These are phyloP conservation scores for Corticium candelabrum DNA, from an alignment of 37 sponge, comb jelly and placozoan genomes.

Conservation along the genomic window DNA sequence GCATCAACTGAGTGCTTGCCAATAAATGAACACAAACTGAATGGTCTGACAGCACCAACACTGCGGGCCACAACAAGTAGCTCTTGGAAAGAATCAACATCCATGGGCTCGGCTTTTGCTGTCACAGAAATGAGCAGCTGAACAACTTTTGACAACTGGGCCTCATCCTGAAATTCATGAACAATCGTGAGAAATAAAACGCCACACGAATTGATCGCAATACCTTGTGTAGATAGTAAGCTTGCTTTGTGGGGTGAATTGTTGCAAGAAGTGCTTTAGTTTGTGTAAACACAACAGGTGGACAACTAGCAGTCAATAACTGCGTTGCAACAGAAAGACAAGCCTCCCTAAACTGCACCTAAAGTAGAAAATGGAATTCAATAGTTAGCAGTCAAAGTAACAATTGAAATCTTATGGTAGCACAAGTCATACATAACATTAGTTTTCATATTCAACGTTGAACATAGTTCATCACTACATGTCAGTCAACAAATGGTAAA, in stretches of 20 bases:
- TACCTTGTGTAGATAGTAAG: background rate
- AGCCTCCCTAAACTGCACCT: background rate
- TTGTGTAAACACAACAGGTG: background rate
- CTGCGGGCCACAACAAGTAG: background rate
- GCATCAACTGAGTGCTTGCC: background rate
- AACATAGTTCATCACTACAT: no score
- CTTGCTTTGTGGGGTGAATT: background rate
- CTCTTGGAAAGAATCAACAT: background rate
- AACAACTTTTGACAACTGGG: slow-evolving; percentile 53
- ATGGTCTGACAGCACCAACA: background rate
- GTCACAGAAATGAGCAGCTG: background rate
- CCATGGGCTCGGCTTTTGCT: background rate
- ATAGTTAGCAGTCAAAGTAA: background rate
- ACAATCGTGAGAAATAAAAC: background rate
- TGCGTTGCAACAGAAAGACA: background rate
- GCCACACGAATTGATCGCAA: background rate
- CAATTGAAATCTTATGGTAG: background rate
- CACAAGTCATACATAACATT: no score
- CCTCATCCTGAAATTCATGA: slow-evolving; percentile 44
- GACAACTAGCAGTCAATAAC: background rate
- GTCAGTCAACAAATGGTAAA: no score
- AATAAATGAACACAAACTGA: background rate
- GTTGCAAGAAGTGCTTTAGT: background rate
- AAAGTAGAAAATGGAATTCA: background rate
- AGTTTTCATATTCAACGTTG: no score